phyloP scores from a whole-genome alignment of 2,797 vertebrate species.

The Takifugu rubripes region DNA sequence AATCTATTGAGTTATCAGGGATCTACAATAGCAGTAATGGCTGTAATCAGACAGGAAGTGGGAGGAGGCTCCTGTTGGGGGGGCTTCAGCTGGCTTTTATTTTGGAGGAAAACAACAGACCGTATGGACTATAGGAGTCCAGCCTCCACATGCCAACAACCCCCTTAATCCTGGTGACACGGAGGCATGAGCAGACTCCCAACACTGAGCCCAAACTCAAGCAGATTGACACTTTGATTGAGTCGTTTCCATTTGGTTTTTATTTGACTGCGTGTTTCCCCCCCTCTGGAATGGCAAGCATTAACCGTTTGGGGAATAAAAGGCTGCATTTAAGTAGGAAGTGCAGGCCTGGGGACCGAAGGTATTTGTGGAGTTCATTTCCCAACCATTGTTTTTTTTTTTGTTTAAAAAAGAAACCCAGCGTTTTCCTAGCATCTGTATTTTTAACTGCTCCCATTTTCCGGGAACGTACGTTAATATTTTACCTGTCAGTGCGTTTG shows the following conservation, averaged over 20 bases:
- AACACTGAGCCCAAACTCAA: constrained; percentile 46
- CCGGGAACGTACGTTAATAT: background rate
- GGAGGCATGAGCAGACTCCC: constrained; percentile 59
- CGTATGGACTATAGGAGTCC: constrained; percentile 45
- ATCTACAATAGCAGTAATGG: constrained; percentile 23
- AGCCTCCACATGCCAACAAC: constrained; percentile 51
- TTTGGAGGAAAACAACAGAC: constrained; percentile 28
- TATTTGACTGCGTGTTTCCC: constrained; percentile 17
- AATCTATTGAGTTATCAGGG: constrained; percentile 22
- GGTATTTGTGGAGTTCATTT: background rate
- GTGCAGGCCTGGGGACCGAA: background rate
- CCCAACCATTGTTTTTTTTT: constrained; percentile 19
- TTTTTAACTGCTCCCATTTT: background rate
- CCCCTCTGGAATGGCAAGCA: constrained; percentile 5
- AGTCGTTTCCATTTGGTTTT: constrained; percentile 44
- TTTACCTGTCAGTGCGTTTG: background rate
- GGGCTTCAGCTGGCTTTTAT: constrained; percentile 37
- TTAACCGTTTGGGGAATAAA: constrained; percentile 30
- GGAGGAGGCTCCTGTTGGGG: constrained; percentile 27
- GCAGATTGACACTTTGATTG: constrained; percentile 53
- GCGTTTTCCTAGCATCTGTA: background rate
- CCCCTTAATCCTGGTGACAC: constrained; percentile 60
- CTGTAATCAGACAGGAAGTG: constrained; percentile 22
- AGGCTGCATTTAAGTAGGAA: constrained; percentile 30
- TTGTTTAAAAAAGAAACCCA: background rate